A percentile compares a stretch with the other conserved stretches of the same genome.
Evolutionary conservation across 2,797 vertebrate species (phyloP).

Genomic region (Hylomyscus alleni): DNA sequence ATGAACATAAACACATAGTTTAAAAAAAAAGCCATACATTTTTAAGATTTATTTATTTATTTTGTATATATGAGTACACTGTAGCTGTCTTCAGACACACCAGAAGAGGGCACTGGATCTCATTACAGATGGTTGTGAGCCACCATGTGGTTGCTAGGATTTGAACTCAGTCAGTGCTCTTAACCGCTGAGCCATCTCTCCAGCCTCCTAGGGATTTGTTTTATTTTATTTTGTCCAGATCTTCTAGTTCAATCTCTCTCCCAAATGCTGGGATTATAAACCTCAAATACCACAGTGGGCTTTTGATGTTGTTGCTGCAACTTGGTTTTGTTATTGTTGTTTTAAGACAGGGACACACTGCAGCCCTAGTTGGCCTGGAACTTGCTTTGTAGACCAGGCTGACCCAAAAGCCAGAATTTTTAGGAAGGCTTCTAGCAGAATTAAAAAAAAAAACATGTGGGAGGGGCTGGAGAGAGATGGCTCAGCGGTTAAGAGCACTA

Average conservation of each 20-base stretch:
- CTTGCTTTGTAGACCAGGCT: neutral
- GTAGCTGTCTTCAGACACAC: neutral
- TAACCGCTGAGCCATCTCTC: neutral
- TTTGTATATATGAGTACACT: neutral
- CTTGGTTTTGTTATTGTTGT: neutral
- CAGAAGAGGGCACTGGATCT: neutral
- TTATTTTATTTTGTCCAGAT: neutral
- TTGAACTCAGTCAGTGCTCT: neutral
- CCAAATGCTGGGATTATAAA: neutral
- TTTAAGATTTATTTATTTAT: no score
- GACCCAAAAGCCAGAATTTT: neutral
- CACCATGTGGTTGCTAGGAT: neutral
- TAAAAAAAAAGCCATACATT: no score
- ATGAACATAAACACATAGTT: neutral
- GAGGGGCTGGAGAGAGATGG: no score
- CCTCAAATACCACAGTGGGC: neutral
- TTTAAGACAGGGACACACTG: neutral
- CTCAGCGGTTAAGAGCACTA: no score
- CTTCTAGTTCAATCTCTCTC: neutral
- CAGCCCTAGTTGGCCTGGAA: neutral
- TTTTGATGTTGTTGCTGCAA: neutral
- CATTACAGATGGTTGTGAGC: neutral
- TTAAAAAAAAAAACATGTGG: neutral
- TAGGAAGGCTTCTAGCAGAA: slow-evolving; percentile 11
- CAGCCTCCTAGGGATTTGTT: neutral